Percentiles rank a stretch among this genome's conserved stretches.
Evolutionary conservation across 2,113 vertebrate genomes (phyloP).

Genomic region (Pelecanus crispus): DNA sequence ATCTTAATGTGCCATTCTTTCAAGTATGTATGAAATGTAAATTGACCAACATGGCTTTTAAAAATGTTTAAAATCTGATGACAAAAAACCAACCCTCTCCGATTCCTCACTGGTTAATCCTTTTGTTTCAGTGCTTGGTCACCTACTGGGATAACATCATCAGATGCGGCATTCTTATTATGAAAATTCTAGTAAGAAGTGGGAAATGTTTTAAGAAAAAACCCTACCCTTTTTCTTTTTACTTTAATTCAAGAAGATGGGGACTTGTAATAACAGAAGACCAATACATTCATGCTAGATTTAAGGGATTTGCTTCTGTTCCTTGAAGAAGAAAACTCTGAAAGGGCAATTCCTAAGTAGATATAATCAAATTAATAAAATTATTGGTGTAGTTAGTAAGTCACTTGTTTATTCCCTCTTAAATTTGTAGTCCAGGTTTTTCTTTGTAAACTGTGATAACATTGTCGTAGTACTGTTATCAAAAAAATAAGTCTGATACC

Average conservation of each 20-base stretch:
- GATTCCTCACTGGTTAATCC: not conserved
- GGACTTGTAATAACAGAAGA: not conserved
- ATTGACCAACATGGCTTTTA: not conserved
- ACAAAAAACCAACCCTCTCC: not conserved
- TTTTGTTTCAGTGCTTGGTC: not conserved
- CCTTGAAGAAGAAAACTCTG: not conserved
- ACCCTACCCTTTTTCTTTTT: not conserved
- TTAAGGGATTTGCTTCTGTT: not conserved
- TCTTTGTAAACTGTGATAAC: not conserved
- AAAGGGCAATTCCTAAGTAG: not conserved
- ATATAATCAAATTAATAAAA: not conserved
- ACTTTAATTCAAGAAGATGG: not conserved
- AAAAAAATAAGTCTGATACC: not conserved
- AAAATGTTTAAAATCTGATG: constrained; percentile 1
- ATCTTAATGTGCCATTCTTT: not conserved
- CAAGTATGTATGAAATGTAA: not conserved
- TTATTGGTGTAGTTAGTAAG: not conserved
- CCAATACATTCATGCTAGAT: not conserved
- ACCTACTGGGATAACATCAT: not conserved
- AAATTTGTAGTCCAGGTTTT: not conserved
- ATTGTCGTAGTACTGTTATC: not conserved
- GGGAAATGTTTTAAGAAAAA: not conserved
- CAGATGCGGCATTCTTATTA: not conserved
- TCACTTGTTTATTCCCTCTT: not conserved
- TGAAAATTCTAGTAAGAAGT: not conserved